phyloP scores from a whole-genome alignment of 2,113 vertebrate species.

The Rhynchopsitta pachyrhyncha region DNA sequence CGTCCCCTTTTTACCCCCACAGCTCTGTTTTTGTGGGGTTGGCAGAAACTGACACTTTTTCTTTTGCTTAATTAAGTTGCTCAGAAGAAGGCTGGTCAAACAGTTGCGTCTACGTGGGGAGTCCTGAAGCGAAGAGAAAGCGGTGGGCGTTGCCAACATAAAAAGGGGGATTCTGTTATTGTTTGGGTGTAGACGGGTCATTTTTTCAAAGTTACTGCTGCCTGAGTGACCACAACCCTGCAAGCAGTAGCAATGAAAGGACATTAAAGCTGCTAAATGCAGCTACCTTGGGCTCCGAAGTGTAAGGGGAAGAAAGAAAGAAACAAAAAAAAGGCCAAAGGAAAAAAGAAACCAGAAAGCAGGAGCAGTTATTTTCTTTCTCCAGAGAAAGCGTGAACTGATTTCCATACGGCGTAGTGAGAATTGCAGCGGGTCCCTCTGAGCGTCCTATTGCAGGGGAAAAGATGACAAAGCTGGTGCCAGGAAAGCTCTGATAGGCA shows the following conservation, averaged over 20 bases:
- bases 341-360: neutral
- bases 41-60: constrained; percentile 87
- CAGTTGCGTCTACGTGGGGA: constrained; percentile 87
- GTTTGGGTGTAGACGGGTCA: constrained; percentile 89
- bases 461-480: neutral
- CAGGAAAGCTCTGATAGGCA: neutral
- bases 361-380: constrained; percentile 41
- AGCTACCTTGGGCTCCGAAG: constrained; percentile 72
- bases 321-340: neutral
- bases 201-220: constrained; percentile 88
- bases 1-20: constrained; percentile 74
- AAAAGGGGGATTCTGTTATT: constrained; percentile 87
- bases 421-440: neutral
- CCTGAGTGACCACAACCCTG: constrained; percentile 79
- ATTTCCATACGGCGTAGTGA: constrained; percentile 22
- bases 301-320: neutral
- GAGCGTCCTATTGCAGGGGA: neutral
- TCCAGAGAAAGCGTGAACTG: neutral
- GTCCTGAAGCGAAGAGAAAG: constrained; percentile 80
- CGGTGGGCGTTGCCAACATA: constrained; percentile 85
- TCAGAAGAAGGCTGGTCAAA: constrained; percentile 83
- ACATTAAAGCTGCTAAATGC: constrained; percentile 74
- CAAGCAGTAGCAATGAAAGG: constrained; percentile 72
- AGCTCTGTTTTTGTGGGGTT: constrained; percentile 79
- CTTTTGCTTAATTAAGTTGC: constrained; percentile 89